Base-by-base conservation (phyloP, 2,888 invertebrate species). In the Cephus rjabovi region DNA sequence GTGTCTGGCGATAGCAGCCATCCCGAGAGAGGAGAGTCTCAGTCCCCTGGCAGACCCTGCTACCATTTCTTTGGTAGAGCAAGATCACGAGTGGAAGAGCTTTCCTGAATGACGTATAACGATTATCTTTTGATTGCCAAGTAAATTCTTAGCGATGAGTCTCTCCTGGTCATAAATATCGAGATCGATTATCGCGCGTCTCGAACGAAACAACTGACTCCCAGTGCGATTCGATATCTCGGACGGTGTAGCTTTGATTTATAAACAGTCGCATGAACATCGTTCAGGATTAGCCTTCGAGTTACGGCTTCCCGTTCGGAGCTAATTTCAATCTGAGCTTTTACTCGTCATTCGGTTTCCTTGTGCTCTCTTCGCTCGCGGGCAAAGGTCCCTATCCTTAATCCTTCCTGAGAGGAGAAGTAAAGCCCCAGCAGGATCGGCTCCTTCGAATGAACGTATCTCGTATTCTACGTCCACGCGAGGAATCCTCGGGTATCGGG, bases 211-310 rank as follows among this genome's bases (percentile, higher is more conserved):
- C 71, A 34, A 33, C 71, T 68, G 35, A 69, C 77, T 69, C 69
- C 74, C 75, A 69, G 69, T 69, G 73, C 74, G 34, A 69, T 75
- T 77, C 77, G 77, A 77, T 77, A 77, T 77, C 77, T 77, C 69
- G 74, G 11, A 33, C 73, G 74, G 30, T 30, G 71, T 56, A 56
- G 56, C 23, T 23, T 56, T 56, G 56, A 56, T 56, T 56, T 56
- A 56, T 56, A 56, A 56, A 56, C 56, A 56, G 23, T 56, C 56
- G 56, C 56, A 56, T 56, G 56, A 56, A 56, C 56, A 56, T 56
- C 56, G 23, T 23, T 56, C 56, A 56, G 56, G 56, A 56, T 56
- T 56, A 56, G 56, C 56, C 56, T 56, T 56, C 56, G 56, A 56
- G 56, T 56, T 56, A 56, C 9, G 56, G 56, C 56, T 23, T 56